Evolutionary conservation across 2,888 invertebrate species (phyloP), one percentile per base, ranked within the genome.

Genomic region (Ferrisia virgata): DNA sequence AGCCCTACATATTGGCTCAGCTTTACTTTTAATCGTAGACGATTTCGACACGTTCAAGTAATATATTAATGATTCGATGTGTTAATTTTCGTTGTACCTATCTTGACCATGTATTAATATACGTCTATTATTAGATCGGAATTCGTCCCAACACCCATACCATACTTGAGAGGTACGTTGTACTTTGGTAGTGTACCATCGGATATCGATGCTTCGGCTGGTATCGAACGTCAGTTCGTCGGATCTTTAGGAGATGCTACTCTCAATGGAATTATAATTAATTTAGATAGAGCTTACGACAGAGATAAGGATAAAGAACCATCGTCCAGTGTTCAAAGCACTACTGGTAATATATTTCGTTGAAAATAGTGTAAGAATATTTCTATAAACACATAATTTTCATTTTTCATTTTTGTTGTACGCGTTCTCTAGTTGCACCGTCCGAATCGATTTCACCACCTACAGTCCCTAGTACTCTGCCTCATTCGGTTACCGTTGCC

Each of bases 221-320:
- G 92, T 6, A 91, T 92, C 0, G 90, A 90, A 79, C 89, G 90
- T 4, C 91, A 94, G 3, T 96, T 97, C 88, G 90, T 91, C 33
- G 99, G 99, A 0, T 99, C 99, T 89, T 93, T 99, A 69, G 96
- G 95, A 0, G 98, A 99, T 88, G 94, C 96, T 0, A 96, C 96
- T 0, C 90, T 98, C 82, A 97, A 98, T 88, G 95, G 94, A 1
- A 91, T 92, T 85, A 92, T 93, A 80, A 90, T 95, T 79, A 95
- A 95, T 88, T 95, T 95, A 88, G 94, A 94, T 0, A 92, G 92
- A 86, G 18, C 72, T 76, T 76, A 28, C 36, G 72, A 76, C 25
- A 76, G 72, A 36, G 72, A 76, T 76, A 76, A 76, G 5, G n/a
- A 31, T 25, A 33, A 64, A 79, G 5, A 78, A 84, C 18, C 69